Percentiles rank a stretch among this genome's conserved stretches.
phyloP scores from a whole-genome alignment of 1,140 invertebrate genomes.

The Drosophila equinoxialis region DNA sequence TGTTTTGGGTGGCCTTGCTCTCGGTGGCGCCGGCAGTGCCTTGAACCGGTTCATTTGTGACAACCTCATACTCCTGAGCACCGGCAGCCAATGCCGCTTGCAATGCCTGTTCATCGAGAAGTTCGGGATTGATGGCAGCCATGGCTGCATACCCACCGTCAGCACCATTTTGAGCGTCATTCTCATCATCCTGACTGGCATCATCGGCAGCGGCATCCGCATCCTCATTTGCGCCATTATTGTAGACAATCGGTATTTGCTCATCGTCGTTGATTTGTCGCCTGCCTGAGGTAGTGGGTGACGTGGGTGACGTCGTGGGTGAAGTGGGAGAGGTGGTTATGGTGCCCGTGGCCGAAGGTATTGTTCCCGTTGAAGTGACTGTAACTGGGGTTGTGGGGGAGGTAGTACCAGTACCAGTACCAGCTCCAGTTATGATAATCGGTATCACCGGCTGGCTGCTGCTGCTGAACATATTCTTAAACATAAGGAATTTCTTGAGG shows the following conservation, averaged over 20 bases:
- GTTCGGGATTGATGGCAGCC: conserved; percentile 45
- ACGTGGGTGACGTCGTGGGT: conserved; percentile 8
- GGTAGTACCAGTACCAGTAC: background rate
- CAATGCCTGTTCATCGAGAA: conserved; percentile 67
- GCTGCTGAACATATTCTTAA: conserved; percentile 72
- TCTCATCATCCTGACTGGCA: background rate
- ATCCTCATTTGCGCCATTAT: conserved; percentile 9
- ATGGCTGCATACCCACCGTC: conserved; percentile 35
- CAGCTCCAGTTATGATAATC: conserved; percentile 68
- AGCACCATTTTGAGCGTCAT: conserved; percentile 22
- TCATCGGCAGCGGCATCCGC: conserved; percentile 13
- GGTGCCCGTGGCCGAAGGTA: conserved; percentile 64
- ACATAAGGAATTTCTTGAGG: conserved; percentile 73
- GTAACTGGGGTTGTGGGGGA: conserved; percentile 27
- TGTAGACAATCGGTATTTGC: conserved; percentile 7
- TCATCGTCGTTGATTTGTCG: background rate
- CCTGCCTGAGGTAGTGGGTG: conserved; percentile 5
- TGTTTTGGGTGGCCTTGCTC: conserved; percentile 60
- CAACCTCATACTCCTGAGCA: conserved; percentile 74
- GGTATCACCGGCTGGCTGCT: conserved; percentile 66
- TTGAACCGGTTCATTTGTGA: conserved; percentile 51
- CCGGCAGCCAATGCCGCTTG: conserved; percentile 73
- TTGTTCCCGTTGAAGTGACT: conserved; percentile 59
- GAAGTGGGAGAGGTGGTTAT: conserved; percentile 45
- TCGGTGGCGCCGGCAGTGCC: conserved; percentile 50